These are phyloP conservation scores for Lissocephala sabroskyi DNA, from an alignment of 2,888 invertebrate species.

Conservation along the genomic window DNA sequence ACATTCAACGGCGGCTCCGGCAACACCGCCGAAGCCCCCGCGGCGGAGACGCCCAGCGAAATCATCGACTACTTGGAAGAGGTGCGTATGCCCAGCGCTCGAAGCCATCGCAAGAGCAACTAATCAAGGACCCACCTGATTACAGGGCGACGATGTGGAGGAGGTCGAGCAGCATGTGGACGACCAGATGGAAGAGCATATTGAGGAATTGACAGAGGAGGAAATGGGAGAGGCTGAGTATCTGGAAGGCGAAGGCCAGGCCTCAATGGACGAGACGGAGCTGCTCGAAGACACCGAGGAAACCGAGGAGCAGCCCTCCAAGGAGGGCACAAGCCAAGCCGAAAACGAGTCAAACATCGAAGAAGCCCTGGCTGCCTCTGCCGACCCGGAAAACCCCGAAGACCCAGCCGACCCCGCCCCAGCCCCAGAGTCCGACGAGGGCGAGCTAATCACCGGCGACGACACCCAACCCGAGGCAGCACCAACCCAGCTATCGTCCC, in stretches of 20 bases:
- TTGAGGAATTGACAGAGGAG: slow-evolving; percentile 14
- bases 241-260: slow-evolving; percentile 33
- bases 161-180: no score
- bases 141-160: no score
- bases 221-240: slow-evolving; percentile 44
- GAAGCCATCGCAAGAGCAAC: no score
- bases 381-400: no score
- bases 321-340: slow-evolving; percentile 4
- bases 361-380: not conserved
- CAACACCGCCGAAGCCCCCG: not conserved
- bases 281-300: slow-evolving; percentile 9
- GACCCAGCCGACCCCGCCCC: slow-evolving; percentile 2
- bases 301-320: slow-evolving; percentile 9
- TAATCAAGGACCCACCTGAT: no score
- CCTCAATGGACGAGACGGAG: slow-evolving; percentile 7
- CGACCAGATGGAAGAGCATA: no score
- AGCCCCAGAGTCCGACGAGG: slow-evolving; percentile 21
- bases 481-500: slow-evolving; percentile 21
- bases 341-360: slow-evolving; percentile 5
- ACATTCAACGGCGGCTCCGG: slow-evolving; percentile 7
- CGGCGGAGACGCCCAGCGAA: not conserved
- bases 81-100: no score
- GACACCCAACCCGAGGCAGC: slow-evolving; percentile 16
- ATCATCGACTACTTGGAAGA: slow-evolving; percentile 32
- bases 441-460: slow-evolving; percentile 41